phyloP scores from a whole-genome alignment of 2,888 invertebrate genomes.

The Geotrupes spiniger region DNA sequence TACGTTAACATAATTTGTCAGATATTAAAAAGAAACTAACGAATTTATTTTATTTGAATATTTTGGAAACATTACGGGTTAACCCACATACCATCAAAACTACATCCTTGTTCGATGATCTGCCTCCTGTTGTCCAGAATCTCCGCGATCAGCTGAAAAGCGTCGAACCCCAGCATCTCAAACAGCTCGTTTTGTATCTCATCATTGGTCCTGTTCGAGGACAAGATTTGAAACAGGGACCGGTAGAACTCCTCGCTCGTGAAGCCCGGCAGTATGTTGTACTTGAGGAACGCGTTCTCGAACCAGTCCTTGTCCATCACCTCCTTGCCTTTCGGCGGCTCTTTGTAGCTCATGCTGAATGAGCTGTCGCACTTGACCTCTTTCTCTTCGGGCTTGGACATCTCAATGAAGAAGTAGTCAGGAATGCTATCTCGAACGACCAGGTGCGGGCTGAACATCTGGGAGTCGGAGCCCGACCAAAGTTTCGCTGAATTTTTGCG shows the following conservation, averaged over 20 bases:
- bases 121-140: conserved; percentile 41
- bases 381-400: conserved; percentile 12
- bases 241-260: conserved; percentile 59
- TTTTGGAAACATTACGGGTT: background rate
- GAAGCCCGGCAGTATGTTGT: conserved; percentile 44
- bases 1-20: background rate
- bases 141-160: conserved; percentile 44
- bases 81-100: conserved; percentile 8
- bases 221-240: conserved; percentile 59
- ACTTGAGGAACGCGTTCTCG: conserved; percentile 17
- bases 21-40: background rate
- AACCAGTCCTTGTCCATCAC: conserved; percentile 20
- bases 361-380: conserved; percentile 8
- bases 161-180: conserved; percentile 84
- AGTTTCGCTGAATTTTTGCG: conserved; percentile 1
- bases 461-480: too few relatives aligned
- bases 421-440: conserved; percentile 5
- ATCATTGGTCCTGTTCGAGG: conserved; percentile 44
- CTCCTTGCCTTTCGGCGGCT: conserved; percentile 1
- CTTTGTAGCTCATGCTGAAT: conserved; percentile 18
- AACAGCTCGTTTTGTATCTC: conserved; percentile 81
- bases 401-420: conserved; percentile 17
- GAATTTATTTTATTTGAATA: background rate
- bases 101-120: conserved; percentile 17
- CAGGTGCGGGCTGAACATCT: background rate